Percentiles rank a stretch among this genome's conserved stretches.
These are phyloP conservation scores for Hippopotamyrus pictus DNA, from an alignment of 2,797 vertebrate species.

Conservation along the genomic window DNA sequence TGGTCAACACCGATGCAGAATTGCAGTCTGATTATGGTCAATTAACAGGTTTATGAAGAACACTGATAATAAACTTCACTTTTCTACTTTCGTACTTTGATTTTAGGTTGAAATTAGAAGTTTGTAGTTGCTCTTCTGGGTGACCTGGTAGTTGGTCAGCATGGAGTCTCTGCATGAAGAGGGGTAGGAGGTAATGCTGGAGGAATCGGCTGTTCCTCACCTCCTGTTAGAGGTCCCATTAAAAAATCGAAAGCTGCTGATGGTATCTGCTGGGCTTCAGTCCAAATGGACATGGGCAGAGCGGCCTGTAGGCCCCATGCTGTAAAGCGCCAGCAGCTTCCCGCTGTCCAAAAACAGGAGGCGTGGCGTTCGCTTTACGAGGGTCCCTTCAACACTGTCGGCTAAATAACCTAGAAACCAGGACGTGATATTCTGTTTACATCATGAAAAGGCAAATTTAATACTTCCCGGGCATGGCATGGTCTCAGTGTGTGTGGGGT, in stretches of 20 bases:
- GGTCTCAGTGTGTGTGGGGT: not conserved
- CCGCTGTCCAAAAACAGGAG: not conserved
- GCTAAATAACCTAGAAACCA: not conserved
- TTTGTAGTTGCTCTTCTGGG: not conserved
- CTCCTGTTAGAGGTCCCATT: not conserved
- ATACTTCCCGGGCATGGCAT: not conserved
- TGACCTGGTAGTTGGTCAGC: not conserved
- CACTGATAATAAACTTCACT: not conserved
- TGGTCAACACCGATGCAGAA: not conserved
- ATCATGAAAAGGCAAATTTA: not conserved
- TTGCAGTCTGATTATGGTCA: not conserved
- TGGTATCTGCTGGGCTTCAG: not conserved
- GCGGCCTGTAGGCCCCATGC: not conserved
- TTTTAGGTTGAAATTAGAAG: not conserved
- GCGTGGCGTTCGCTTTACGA: not conserved
- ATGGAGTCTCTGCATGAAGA: not conserved
- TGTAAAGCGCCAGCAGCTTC: not conserved
- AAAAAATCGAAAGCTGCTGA: not conserved
- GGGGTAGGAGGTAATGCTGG: not conserved
- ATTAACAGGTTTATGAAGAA: not conserved
- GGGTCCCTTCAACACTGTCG: not conserved
- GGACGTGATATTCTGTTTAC: not conserved
- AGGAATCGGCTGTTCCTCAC: not conserved
- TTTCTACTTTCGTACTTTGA: not conserved
- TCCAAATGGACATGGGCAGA: not conserved